Evolutionary conservation across 2,797 vertebrate genomes (phyloP), one percentile per base, ranked within the genome.

Genomic region (Spinus olivaceus): DNA sequence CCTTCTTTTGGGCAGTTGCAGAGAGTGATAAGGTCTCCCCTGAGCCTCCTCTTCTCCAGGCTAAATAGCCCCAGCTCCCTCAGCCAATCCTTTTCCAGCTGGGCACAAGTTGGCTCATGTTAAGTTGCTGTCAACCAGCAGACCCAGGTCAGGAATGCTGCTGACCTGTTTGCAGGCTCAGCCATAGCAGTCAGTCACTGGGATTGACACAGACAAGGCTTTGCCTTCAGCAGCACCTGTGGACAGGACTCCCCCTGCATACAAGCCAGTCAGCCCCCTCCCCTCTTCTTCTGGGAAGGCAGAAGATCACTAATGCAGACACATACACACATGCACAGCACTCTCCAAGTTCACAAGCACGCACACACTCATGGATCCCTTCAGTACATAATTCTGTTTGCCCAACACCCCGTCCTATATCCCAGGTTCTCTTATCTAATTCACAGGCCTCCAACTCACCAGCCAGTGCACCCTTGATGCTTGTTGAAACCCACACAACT

Each of bases 111-210:
- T 49, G 30, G 20, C 11, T 66, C 28, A 25, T 22, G 14, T 66
- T 65, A 6, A 51, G 28, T 4, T 11, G 12, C 21, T 56, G 22
- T 49, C 0, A 0, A 50, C 6, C 10, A 50, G 20, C 9, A 46
- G 19, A 14, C 20, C 11, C 24, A 6, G 6, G 12, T 35, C 30
- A 47, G 67, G 15, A 14, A 39, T 23, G 22, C 7, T 10, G 35
- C 42, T 78, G 42, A 49, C 18, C 22, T 56, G 27, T n/a, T 71
- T 56, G 10, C 22, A 64, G 32, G 15, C 19, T 69, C 16, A 69
- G 14, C 33, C n/a, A 3, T 22, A 59, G 24, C 21, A 39, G 9
- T 18, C 2, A 0, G n/a, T 35, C n/a, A 27, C 0, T 1, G 0
- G 4, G 39, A 67, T 3, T 23, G 54, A 30, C 10, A 33, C 15